Evolutionary conservation across 1,140 invertebrate species (phyloP).

Genomic region (Lepidostoma basale): DNA sequence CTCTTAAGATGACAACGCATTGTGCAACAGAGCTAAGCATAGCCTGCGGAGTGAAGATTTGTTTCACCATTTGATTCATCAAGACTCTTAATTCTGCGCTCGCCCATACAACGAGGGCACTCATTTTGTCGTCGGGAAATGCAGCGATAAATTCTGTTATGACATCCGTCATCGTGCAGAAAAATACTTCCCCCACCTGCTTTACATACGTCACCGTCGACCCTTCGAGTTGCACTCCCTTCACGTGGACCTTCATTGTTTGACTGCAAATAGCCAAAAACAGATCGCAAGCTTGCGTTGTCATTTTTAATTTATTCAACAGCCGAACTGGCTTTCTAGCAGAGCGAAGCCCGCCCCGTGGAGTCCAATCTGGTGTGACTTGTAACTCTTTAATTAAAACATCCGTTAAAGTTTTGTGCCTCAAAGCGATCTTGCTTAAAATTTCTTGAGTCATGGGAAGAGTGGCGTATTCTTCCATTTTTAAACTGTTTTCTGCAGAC

Average conservation of each 20-base stretch:
- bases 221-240: conserved; percentile 87
- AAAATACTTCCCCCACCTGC: conserved; percentile 85
- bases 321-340: conserved; percentile 84
- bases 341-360: conserved; percentile 91
- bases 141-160: conserved; percentile 83
- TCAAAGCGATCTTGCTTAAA: conserved; percentile 68
- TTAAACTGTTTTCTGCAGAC: conserved; percentile 55
- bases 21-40: conserved; percentile 83
- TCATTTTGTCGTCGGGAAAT: conserved; percentile 78
- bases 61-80: conserved; percentile 81
- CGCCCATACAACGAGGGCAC: conserved; percentile 90
- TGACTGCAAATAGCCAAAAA: conserved; percentile 86
- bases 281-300: conserved; percentile 80
- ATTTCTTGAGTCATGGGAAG: conserved; percentile 55
- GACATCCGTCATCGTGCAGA: conserved; percentile 86
- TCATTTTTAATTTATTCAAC: conserved; percentile 84
- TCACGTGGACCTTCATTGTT: conserved; percentile 80
- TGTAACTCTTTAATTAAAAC: conserved; percentile 89
- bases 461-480: conserved; percentile 55
- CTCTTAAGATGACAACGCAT: conserved; percentile 79
- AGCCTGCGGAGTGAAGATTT: conserved; percentile 92
- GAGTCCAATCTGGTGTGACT: conserved; percentile 83
- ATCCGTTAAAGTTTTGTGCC: conserved; percentile 79
- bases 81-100: conserved; percentile 84
- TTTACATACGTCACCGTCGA: conserved; percentile 84